phyloP scores from a whole-genome alignment of 2,888 invertebrate genomes.

The Elmis aenea region DNA sequence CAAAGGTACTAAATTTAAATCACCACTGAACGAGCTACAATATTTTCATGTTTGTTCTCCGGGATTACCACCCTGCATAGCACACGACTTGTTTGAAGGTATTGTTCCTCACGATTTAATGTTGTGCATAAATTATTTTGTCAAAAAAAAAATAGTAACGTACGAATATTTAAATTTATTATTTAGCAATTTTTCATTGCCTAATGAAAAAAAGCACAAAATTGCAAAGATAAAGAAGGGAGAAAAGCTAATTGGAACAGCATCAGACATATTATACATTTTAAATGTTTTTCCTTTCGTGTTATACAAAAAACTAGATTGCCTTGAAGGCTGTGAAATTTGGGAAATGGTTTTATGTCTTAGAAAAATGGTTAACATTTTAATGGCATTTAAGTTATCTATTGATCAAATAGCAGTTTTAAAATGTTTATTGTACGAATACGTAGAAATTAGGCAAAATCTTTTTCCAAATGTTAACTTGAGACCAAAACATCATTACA shows the following conservation, averaged over 20 bases:
- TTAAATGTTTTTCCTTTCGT: constrained; percentile 8
- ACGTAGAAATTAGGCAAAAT: constrained; percentile 9
- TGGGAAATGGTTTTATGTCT: constrained; percentile 11
- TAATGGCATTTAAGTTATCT: too few relatives aligned
- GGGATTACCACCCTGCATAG: constrained; percentile 31
- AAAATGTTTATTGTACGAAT: constrained; percentile 3
- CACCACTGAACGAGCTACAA: constrained; percentile 26
- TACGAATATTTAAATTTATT: constrained; percentile 9
- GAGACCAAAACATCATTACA: constrained; percentile 26
- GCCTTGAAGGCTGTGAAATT: neutral
- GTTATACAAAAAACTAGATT: constrained; percentile 5
- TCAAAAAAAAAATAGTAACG: constrained; percentile 8
- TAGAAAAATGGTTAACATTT: constrained; percentile 2
- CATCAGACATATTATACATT: constrained; percentile 6
- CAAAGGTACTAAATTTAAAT: constrained; percentile 28
- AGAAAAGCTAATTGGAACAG: constrained; percentile 13
- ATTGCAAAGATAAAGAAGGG: constrained; percentile 7
- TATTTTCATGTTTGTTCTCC: constrained; percentile 28
- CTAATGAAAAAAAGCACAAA: constrained; percentile 13
- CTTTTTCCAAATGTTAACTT: constrained; percentile 14
- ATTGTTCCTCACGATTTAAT: constrained; percentile 25
- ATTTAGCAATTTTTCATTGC: constrained; percentile 12
- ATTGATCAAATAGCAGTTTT: constrained; percentile 7
- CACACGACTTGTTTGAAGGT: constrained; percentile 31
- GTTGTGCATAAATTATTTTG: constrained; percentile 23